Conservation (phyloP, 2,888 invertebrate species). For the Cryptophagus acutangulus region DNA sequence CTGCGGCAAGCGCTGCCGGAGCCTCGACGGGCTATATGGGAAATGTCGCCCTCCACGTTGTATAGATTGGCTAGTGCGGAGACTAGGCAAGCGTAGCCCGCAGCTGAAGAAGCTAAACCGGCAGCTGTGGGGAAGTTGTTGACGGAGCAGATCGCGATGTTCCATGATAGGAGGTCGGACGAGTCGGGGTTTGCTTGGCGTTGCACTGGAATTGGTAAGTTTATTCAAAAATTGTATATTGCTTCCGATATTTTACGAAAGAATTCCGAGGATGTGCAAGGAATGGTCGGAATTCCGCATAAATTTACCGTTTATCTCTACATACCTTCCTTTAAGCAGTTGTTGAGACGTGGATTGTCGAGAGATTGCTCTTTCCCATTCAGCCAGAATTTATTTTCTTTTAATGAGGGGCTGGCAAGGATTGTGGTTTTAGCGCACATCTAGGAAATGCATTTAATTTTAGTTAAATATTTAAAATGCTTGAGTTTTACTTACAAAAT, state of each 20-base stretch:
- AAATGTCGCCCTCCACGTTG: slow-evolving; percentile 67
- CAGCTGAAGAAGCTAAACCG: slow-evolving; percentile 96
- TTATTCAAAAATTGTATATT: neutral
- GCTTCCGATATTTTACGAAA: no score
- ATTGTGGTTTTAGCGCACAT: slow-evolving; percentile 90
- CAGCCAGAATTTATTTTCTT: slow-evolving; percentile 78
- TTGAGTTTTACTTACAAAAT: slow-evolving; percentile 58
- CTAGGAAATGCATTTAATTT: slow-evolving; percentile 44
- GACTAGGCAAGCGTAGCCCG: slow-evolving; percentile 93
- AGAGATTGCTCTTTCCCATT: slow-evolving; percentile 79
- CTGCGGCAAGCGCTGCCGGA: slow-evolving; percentile 98
- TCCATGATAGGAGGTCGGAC: slow-evolving; percentile 58
- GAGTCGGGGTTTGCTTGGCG: slow-evolving; percentile 42
- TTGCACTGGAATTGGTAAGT: slow-evolving; percentile 47
- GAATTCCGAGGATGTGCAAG: no score
- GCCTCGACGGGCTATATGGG: slow-evolving; percentile 73
- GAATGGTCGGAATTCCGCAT: slow-evolving; percentile 1
- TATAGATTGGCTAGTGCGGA: slow-evolving; percentile 73
- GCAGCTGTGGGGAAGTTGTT: slow-evolving; percentile 99
- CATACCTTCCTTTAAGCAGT: slow-evolving; percentile 70
- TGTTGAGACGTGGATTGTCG: slow-evolving; percentile 66
- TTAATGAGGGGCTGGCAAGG: slow-evolving; percentile 65
- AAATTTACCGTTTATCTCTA: slow-evolving; percentile 36
- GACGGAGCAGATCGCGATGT: slow-evolving; percentile 76
- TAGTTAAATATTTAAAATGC: slow-evolving; percentile 7